These are phyloP conservation scores for Sebastes nivosus DNA, from an alignment of 2,797 vertebrate genomes.

Conservation along the genomic window DNA sequence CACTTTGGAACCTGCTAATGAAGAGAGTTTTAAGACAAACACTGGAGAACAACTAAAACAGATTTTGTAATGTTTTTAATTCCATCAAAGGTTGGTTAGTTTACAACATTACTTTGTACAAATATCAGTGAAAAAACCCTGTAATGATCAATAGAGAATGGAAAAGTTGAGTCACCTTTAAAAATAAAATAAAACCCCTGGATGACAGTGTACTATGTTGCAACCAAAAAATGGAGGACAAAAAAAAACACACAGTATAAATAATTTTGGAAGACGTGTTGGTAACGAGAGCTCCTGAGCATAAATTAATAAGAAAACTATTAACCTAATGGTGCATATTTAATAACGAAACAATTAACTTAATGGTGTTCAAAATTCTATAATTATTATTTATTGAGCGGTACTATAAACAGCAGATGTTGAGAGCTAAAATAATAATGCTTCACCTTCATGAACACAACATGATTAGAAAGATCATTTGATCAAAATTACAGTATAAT, in stretches of 20 bases:
- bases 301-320: conserved; percentile 24
- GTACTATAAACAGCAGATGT: conserved; percentile 15
- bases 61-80: not conserved
- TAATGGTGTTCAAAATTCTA: conserved; percentile 19
- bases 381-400: conserved; percentile 14
- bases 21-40: not conserved
- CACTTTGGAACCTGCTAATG: not conserved
- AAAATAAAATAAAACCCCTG: not conserved
- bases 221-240: not conserved
- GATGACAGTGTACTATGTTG: not conserved
- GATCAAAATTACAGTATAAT: not conserved
- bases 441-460: conserved; percentile 16
- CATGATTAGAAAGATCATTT: conserved; percentile 1
- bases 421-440: not conserved
- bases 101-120: not conserved
- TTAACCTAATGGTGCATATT: conserved; percentile 33
- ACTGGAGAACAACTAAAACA: not conserved
- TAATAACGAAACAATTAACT: conserved; percentile 36
- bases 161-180: not conserved
- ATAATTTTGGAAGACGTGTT: not conserved
- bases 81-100: not conserved
- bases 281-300: not conserved
- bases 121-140: not conserved
- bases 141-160: not conserved
- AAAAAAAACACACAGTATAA: not conserved